phyloP scores from a whole-genome alignment of 2,113 vertebrate genomes.

The Helogale parvula region DNA sequence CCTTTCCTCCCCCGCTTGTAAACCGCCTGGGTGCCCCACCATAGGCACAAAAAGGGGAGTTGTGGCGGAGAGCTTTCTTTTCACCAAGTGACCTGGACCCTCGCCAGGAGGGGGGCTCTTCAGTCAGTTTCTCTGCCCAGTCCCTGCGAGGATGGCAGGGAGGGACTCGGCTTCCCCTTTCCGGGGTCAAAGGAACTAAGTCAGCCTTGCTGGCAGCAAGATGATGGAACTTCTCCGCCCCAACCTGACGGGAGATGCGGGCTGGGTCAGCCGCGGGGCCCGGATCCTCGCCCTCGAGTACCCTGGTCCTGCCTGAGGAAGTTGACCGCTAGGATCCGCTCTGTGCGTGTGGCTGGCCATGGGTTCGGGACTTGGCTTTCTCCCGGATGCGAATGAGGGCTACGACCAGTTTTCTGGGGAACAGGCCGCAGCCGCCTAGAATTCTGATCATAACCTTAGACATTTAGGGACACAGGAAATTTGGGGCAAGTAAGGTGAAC shows the following conservation, averaged over 20 bases:
- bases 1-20: not conserved
- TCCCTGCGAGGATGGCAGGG: not conserved
- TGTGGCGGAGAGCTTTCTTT: not conserved
- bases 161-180: not conserved
- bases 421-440: constrained; percentile 12
- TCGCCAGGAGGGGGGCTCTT: not conserved
- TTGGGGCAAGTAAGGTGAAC: not conserved
- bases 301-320: not conserved
- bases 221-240: not conserved
- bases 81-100: not conserved
- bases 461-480: not conserved
- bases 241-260: not conserved
- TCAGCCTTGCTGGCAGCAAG: not conserved
- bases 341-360: not conserved
- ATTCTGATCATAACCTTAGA: not conserved
- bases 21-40: constrained; percentile 24
- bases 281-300: not conserved
- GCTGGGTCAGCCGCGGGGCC: not conserved
- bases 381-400: not conserved
- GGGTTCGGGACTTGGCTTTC: not conserved
- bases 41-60: not conserved
- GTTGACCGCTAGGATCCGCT: constrained; percentile 18
- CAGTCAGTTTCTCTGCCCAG: not conserved
- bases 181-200: constrained; percentile 34
- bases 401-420: not conserved